Percentiles rank a stretch among this genome's conserved stretches.
Evolutionary conservation across 2,888 invertebrate species (phyloP).

Genomic region (Brachycybe producta): DNA sequence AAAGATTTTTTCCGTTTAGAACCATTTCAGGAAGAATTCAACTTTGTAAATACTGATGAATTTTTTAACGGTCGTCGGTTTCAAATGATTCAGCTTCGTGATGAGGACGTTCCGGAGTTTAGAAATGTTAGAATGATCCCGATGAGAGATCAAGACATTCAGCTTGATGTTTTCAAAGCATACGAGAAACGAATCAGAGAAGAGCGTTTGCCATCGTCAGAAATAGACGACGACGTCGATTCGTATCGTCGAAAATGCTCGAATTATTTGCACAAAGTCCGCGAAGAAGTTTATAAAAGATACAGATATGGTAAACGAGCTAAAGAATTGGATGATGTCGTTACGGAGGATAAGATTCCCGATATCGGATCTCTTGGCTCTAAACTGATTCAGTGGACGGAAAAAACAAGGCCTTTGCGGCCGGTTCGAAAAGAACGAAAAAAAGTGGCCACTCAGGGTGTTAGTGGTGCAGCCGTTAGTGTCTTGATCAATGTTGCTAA

Average conservation of each 20-base stretch:
- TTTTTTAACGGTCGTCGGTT: constrained; percentile 47
- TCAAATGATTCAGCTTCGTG: constrained; percentile 46
- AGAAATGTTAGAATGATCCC: constrained; percentile 45
- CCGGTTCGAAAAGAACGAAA: constrained; percentile 42
- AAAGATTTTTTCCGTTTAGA: constrained; percentile 41
- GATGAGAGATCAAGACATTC: constrained; percentile 45
- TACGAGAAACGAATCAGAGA: constrained; percentile 27
- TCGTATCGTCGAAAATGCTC: constrained; percentile 45
- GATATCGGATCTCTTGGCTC: constrained; percentile 52
- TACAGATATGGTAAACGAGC: constrained; percentile 41
- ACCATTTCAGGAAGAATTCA: constrained; percentile 41
- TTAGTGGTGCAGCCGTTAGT: constrained; percentile 34
- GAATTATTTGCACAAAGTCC: constrained; percentile 24
- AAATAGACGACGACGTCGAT: constrained; percentile 30
- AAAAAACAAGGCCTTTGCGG: constrained; percentile 42
- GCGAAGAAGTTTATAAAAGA: constrained; percentile 48
- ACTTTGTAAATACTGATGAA: constrained; percentile 46
- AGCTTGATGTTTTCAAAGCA: constrained; percentile 38
- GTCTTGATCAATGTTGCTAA: constrained; percentile 44
- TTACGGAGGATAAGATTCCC: constrained; percentile 62
- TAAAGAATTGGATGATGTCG: constrained; percentile 50
- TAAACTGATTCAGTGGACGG: constrained; percentile 40
- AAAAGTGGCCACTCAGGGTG: constrained; percentile 36
- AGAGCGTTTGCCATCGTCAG: constrained; percentile 18
- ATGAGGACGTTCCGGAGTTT: constrained; percentile 50